Percentiles rank a stretch among this genome's conserved stretches.
Conservation (phyloP, 2,888 invertebrate species). For the Philonicus albiceps region DNA sequence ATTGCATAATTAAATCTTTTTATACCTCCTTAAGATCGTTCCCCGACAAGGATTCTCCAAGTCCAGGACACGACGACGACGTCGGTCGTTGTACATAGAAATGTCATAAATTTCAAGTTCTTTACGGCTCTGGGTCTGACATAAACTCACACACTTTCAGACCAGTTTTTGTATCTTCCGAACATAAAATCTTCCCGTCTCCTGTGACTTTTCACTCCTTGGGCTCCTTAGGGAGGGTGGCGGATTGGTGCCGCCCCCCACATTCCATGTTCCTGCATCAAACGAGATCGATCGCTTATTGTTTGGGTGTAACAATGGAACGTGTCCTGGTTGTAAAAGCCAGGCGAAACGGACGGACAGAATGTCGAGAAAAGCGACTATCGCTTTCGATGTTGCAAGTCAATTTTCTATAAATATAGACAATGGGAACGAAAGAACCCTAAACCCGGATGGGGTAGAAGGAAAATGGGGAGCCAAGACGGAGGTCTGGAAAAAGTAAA, state of each 20-base stretch:
- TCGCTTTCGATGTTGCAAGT: conserved; percentile 40
- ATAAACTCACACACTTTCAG: conserved; percentile 2
- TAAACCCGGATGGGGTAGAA: conserved; percentile 5
- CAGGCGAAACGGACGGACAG: conserved; percentile 8
- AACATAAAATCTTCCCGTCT: conserved; percentile 16
- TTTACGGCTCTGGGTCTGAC: background rate
- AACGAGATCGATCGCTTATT: conserved; percentile 49
- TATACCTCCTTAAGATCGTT: background rate
- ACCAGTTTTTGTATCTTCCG: background rate
- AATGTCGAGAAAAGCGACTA: conserved; percentile 22
- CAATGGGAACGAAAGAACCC: conserved; percentile 34
- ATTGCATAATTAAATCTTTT: background rate
- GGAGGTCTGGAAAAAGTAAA: background rate
- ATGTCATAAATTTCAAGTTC: conserved; percentile 14
- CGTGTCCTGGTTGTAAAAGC: conserved; percentile 40
- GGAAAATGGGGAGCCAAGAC: conserved; percentile 17
- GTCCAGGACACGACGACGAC: background rate
- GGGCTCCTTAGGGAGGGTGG: background rate
- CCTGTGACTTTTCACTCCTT: conserved; percentile 14
- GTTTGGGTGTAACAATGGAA: conserved; percentile 50
- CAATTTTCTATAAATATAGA: conserved; percentile 44
- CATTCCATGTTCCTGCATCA: conserved; percentile 8
- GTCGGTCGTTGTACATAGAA: background rate
- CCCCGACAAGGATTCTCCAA: background rate
- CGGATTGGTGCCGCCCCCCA: background rate